These are phyloP conservation scores for Protobothrops flavoviridis DNA, from an alignment of 2,113 vertebrate species.

Conservation along the genomic window DNA sequence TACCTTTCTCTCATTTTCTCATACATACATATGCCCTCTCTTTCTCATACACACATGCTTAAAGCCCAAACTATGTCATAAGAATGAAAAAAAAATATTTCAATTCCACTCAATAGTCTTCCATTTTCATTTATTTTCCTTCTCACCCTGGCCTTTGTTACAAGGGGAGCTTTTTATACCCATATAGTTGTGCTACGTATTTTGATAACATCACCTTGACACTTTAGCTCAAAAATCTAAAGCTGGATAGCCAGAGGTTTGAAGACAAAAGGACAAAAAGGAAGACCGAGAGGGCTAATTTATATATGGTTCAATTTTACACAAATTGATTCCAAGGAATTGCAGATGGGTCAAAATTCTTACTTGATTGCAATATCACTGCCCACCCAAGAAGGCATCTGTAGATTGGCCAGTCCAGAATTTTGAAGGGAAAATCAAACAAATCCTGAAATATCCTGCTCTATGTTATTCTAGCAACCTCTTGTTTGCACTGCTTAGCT, in stretches of 20 bases:
- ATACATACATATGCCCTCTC: background rate
- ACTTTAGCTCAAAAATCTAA: background rate
- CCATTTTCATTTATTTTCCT: background rate
- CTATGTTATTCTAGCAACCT: background rate
- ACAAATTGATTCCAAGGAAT: background rate
- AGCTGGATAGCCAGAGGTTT: background rate
- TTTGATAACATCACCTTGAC: background rate
- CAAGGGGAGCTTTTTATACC: background rate
- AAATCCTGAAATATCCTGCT: background rate
- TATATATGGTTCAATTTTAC: background rate
- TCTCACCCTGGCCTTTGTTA: background rate
- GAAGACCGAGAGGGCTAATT: background rate
- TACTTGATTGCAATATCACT: background rate
- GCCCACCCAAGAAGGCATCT: background rate
- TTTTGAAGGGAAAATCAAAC: background rate
- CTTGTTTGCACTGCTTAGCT: background rate
- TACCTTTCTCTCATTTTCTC: background rate
- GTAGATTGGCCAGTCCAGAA: background rate
- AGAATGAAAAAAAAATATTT: background rate
- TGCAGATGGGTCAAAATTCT: background rate
- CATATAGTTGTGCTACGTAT: background rate
- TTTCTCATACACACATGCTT: background rate
- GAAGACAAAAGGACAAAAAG: background rate
- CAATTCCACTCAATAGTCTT: background rate
- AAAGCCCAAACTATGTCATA: background rate